Percentiles rank a stretch among this genome's conserved stretches.
These are phyloP conservation scores for Ruditapes philippinarum DNA, from an alignment of 1,140 invertebrate genomes.

Conservation along the genomic window DNA sequence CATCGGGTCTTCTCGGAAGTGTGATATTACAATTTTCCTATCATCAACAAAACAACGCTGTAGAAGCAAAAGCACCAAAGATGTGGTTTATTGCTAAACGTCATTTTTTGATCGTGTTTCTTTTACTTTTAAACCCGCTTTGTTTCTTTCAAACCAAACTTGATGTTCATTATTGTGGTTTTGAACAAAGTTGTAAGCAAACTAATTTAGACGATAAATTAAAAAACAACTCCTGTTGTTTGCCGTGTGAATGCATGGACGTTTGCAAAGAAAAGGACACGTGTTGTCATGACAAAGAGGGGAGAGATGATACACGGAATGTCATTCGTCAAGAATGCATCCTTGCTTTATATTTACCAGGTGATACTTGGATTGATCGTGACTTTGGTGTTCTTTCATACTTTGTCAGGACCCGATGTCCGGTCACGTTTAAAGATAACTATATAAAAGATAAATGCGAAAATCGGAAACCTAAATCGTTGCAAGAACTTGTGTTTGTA, in stretches of 20 bases:
- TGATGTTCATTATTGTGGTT: background rate
- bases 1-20: too few species aligned
- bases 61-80: too few species aligned
- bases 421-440: background rate
- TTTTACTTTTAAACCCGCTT: background rate
- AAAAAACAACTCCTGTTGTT: background rate
- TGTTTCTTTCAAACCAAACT: background rate
- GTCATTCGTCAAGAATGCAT: background rate
- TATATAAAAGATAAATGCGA: background rate
- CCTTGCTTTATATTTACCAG: background rate
- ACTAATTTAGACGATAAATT: background rate
- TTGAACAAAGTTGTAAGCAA: background rate
- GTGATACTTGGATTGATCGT: too few species aligned
- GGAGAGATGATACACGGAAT: background rate
- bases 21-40: too few species aligned
- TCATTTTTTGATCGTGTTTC: background rate
- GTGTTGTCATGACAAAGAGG: background rate
- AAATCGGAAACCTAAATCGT: background rate
- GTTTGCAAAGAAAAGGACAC: background rate
- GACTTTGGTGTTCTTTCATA: background rate
- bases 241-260: background rate
- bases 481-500: background rate
- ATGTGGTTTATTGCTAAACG: background rate
- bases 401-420: background rate
- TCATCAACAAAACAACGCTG: too few species aligned